Percentiles rank a stretch among this genome's conserved stretches.
Conservation (phyloP, 2,797 vertebrate species). For the Bucorvus abyssinicus region DNA sequence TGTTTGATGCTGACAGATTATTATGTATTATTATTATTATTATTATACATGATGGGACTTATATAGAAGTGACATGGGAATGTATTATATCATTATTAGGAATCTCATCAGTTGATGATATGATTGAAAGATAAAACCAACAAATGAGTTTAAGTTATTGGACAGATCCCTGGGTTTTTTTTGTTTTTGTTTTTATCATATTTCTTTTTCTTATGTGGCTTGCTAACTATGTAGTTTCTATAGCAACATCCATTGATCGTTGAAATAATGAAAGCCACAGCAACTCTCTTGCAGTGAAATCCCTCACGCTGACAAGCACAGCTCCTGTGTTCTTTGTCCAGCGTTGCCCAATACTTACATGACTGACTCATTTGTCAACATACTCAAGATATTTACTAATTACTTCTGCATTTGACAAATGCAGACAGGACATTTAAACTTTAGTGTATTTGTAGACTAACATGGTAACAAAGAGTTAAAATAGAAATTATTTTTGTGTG, state of each 20-base stretch:
- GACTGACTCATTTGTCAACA: constrained; percentile 61
- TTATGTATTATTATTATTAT: neutral
- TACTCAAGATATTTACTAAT: constrained; percentile 62
- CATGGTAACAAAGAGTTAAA: constrained; percentile 8
- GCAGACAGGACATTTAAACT: constrained; percentile 14
- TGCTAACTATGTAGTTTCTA: constrained; percentile 79
- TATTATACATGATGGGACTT: neutral
- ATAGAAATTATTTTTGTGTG: constrained; percentile 27
- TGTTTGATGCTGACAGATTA: constrained; percentile 38
- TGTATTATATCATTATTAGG: neutral
- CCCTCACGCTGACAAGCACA: constrained; percentile 71
- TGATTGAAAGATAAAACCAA: constrained; percentile 44
- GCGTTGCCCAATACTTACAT: constrained; percentile 55
- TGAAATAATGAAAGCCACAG: constrained; percentile 76
- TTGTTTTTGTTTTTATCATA: constrained; percentile 64
- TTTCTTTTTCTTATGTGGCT: constrained; percentile 62
- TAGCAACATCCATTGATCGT: constrained; percentile 78
- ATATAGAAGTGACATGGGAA: neutral
- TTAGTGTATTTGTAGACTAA: neutral
- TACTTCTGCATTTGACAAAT: constrained; percentile 61
- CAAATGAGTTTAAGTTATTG: constrained; percentile 21
- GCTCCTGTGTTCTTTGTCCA: constrained; percentile 73
- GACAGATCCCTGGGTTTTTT: constrained; percentile 17
- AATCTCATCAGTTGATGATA: constrained; percentile 1
- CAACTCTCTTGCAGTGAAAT: constrained; percentile 75